Evolutionary conservation across 2,888 invertebrate species (phyloP), one percentile per base, ranked within the genome.

Genomic region (Acanthoscelides obtectus): DNA sequence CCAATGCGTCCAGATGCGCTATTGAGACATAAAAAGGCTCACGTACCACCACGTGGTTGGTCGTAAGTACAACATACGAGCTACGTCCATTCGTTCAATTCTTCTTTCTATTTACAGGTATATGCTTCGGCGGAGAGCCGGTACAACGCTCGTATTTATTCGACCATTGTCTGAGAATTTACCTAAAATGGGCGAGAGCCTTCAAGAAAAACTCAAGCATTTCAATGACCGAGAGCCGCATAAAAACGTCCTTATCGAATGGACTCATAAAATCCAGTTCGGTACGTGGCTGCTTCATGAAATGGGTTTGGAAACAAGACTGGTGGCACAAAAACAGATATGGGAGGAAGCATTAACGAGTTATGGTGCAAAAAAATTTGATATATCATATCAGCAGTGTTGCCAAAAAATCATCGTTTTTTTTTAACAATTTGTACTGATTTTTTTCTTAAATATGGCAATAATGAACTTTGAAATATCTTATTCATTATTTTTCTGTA

Each of bases 101-200:
- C 45, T 45, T 45, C 6, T 45, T 45, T 45, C 45, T 45, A 45
- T 67, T 67, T 67, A 67, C 22, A 67, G 67, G 69, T 45, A 45
- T 45, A 45, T 45, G 45, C 45, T 12, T n/a, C n/a, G n/a, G n/a
- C n/a, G n/a, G 25, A 25, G 25, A 25, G 25, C 25, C 25, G 8
- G 25, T 8, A 8, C 25, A 25, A 45, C 45, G 45, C 5, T 66
- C 69, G 68, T 74, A 72, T 76, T 76, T 75, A 75, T 76, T 72
- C 70, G 74, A 72, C 76, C 75, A 76, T 76, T 76, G 76, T 76
- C 71, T 72, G 73, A 70, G 74, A 75, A 75, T 73, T 75, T 74
- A 74, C 76, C 76, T 76, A 76, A 76, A 76, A 76, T 74, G 76
- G 76, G 20, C 64, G 22, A 72, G 25, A 45, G 20, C 64, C 25